These are phyloP conservation scores for Caenorhabditis uteleia DNA, from an alignment of 2,888 invertebrate genomes.

Conservation along the genomic window DNA sequence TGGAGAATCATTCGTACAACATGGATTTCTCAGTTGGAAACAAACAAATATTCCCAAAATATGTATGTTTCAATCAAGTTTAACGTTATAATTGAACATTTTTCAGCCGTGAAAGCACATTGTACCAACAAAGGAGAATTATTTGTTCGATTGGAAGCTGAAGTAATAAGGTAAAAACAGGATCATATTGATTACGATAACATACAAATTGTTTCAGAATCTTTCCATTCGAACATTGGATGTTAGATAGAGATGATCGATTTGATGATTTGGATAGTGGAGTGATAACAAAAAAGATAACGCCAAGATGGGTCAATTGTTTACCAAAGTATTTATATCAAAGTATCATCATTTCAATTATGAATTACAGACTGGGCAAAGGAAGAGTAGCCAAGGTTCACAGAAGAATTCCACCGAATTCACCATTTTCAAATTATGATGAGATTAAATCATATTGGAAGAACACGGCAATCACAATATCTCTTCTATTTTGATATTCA, in stretches of 20 bases:
- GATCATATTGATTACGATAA: not conserved
- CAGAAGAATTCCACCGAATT: conserved; percentile 17
- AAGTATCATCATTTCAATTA: too few relatives aligned
- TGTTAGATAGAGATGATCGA: conserved; percentile 20
- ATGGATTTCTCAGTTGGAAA: conserved; percentile 26
- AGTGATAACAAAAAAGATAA: conserved; percentile 9
- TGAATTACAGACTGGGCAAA: too few relatives aligned
- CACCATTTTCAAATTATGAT: conserved; percentile 19
- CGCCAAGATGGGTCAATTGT: conserved; percentile 24
- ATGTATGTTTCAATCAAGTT: not conserved
- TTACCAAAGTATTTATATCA: too few relatives aligned
- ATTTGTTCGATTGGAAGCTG: not conserved
- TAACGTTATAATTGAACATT: not conserved
- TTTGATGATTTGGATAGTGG: conserved; percentile 8
- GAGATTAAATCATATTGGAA: conserved; percentile 31
- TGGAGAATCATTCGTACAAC: conserved; percentile 25
- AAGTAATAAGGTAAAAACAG: not conserved
- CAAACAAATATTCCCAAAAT: conserved; percentile 17
- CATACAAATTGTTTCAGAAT: conserved; percentile 3
- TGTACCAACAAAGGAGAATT: not conserved
- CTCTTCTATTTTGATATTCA: not conserved
- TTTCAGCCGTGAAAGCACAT: not conserved
- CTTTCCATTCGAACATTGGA: conserved; percentile 24
- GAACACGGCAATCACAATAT: conserved; percentile 8
- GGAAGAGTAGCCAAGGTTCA: conserved; percentile 18